Percentiles rank a stretch among this genome's conserved stretches.
These are phyloP conservation scores for Carabus problematicus DNA, from an alignment of 2,888 invertebrate genomes.

Conservation along the genomic window DNA sequence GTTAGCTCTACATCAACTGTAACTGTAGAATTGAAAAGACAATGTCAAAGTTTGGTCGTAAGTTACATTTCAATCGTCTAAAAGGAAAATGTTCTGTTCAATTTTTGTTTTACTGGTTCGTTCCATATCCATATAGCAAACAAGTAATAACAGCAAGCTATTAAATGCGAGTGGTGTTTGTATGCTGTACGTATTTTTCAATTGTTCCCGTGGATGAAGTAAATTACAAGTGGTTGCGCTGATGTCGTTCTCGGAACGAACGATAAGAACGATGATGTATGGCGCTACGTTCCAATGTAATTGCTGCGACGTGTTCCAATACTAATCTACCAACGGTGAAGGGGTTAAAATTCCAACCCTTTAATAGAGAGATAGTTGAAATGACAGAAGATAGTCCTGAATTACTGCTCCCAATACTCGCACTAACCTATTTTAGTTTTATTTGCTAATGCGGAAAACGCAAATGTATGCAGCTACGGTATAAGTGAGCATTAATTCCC, in stretches of 20 bases:
- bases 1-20: too few species aligned
- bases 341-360: constrained; percentile 32
- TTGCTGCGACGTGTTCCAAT: constrained; percentile 15
- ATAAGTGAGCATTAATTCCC: too few species aligned
- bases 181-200: constrained; percentile 26
- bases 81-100: too few species aligned
- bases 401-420: constrained; percentile 21
- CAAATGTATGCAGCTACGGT: too few species aligned
- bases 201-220: constrained; percentile 24
- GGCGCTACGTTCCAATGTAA: constrained; percentile 17
- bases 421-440: constrained; percentile 34
- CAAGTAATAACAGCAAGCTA: too few species aligned
- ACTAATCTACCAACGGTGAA: constrained; percentile 15
- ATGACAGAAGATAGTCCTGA: constrained; percentile 34
- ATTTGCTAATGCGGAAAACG: constrained; percentile 23
- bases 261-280: constrained; percentile 35
- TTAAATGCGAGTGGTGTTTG: too few species aligned
- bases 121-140: too few species aligned
- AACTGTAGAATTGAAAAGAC: too few species aligned
- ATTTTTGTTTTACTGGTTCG: too few species aligned
- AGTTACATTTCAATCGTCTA: too few species aligned
- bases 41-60: too few species aligned
- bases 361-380: constrained; percentile 30
- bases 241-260: constrained; percentile 8
- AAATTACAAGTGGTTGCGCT: constrained; percentile 10